These are phyloP conservation scores for Pissodes strobi DNA, from an alignment of 1,140 invertebrate species.

Conservation along the genomic window DNA sequence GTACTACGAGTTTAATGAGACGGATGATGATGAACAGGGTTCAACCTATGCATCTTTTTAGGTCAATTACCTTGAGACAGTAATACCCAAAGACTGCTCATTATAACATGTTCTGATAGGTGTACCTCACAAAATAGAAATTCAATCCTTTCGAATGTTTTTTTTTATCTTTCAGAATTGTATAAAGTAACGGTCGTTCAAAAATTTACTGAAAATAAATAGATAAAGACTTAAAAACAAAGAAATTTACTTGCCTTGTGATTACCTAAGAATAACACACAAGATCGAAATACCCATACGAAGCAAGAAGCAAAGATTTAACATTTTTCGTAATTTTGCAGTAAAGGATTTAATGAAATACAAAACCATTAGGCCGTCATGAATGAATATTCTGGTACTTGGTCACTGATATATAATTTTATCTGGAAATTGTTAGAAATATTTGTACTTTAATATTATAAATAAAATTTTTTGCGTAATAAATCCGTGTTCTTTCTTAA, in stretches of 20 bases:
- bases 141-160: conserved; percentile 46
- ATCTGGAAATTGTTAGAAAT: no score
- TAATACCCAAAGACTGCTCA: no score
- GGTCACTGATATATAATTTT: no score
- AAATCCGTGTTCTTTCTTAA: no score
- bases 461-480: no score
- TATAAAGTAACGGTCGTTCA: conserved; percentile 46
- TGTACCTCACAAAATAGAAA: not conserved
- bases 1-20: conserved; percentile 58
- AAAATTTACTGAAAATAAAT: conserved; percentile 49
- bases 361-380: no score
- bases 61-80: conserved; percentile 21
- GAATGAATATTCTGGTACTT: no score
- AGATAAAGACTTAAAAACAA: conserved; percentile 46
- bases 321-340: no score
- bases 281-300: no score
- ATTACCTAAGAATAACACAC: conserved; percentile 37
- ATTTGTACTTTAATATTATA: no score
- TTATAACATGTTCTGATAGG: not conserved
- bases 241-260: conserved; percentile 37
- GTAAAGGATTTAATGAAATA: no score
- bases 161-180: conserved; percentile 39
- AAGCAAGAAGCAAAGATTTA: no score
- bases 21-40: conserved; percentile 52
- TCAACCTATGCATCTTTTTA: conserved; percentile 51